Base-by-base conservation (phyloP, 1,140 invertebrate species). In the Drosophila mojavensis region DNA sequence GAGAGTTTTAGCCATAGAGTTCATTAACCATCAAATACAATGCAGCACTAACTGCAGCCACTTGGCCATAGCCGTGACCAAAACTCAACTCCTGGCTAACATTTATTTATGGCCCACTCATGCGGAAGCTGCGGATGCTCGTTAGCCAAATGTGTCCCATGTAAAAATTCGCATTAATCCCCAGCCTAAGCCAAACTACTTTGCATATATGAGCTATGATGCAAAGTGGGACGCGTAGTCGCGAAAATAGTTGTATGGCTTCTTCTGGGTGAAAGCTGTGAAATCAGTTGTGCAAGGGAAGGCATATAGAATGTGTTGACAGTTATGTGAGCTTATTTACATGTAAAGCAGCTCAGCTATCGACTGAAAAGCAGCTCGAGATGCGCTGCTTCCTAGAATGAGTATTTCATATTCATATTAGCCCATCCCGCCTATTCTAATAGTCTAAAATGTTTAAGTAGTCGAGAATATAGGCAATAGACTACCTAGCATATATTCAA, bases 121-220 rank as follows among this genome's bases (percentile, higher is more conserved):
- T 89, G 83, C 83, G 83, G 83, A 88, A 88, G 73, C 84, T 69
- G 81, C 81, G 28, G 33, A 15, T 56, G 54, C 54, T 66, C 63
- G 69, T 59, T 65, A 61, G 36, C 24, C 56, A 53, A 15, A 47
- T 41, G 28, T 85, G 66, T 76, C 64, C 67, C 33, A 82, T 76
- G 66, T 47, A 11, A 61, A 65, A 75, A 82, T 71, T 51, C 58
- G 15, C 58, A 69, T 86, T 78, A 83, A 80, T 82, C 81, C 60
- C 61, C 61, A 55, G 64, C 11, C 51, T 47, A 65, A 59, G 24
- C 20, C 30, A 56, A 47, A 5, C 15, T n/a, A 17, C 11, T 60
- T 60, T 60, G 17, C 45, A 62, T 50, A 50, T 5, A 24, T 26
- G 47, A 50, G 36, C 36, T 39, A 24, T 24, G 10, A 11, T 30